These are phyloP conservation scores for Eurystomus glaucurus DNA, from an alignment of 2,797 vertebrate genomes.

Conservation along the genomic window DNA sequence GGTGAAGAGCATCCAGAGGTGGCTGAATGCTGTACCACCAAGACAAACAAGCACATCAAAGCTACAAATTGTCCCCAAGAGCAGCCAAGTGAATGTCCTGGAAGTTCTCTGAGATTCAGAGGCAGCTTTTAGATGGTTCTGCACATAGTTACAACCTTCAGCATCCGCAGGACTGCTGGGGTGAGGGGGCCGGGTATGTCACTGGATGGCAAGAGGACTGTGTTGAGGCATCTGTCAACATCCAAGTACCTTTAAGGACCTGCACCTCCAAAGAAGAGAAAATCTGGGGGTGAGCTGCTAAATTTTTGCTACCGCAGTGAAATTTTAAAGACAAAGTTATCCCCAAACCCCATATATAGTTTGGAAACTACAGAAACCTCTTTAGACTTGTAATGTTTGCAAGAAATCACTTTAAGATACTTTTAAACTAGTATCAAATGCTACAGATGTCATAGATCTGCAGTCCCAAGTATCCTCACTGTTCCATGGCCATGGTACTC, in stretches of 20 bases:
- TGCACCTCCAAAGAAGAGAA: not conserved
- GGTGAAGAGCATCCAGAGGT: not conserved
- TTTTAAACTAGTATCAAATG: not conserved
- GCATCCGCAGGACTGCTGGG: rapidly evolving
- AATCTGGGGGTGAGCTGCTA: not conserved
- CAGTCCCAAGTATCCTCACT: not conserved
- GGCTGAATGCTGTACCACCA: not conserved
- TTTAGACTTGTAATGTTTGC: not conserved
- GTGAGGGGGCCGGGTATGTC: rapidly evolving
- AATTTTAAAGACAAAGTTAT: not conserved
- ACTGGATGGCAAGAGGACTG: not conserved
- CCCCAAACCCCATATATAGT: not conserved
- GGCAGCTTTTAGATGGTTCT: not conserved
- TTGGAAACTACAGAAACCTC: not conserved
- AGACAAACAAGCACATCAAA: not conserved
- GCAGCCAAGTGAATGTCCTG: not conserved
- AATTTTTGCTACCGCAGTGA: not conserved
- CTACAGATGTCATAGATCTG: not conserved
- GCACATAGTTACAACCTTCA: not conserved
- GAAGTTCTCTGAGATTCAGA: not conserved
- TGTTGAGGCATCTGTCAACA: not conserved
- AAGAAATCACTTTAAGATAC: not conserved
- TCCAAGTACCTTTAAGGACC: not conserved
- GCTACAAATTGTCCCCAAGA: not conserved
- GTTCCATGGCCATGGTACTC: not conserved